A percentile compares a stretch with the other conserved stretches of the same genome.
phyloP scores from a whole-genome alignment of 2,888 invertebrate species.

The Lamproptera curius region DNA sequence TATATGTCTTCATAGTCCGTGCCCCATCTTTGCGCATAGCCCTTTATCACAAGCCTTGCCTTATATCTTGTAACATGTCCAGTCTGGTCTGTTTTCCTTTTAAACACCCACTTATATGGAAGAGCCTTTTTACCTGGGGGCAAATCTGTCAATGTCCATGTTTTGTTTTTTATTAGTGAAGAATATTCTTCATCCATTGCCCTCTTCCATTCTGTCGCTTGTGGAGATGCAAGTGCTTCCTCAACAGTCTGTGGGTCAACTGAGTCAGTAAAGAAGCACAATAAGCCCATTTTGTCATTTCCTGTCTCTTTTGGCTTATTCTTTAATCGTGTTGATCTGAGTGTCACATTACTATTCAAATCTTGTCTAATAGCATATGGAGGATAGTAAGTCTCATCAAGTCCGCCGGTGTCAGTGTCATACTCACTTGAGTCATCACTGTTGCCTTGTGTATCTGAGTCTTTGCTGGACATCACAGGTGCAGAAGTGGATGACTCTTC shows the following conservation, averaged over 20 bases:
- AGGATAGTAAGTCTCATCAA: background rate
- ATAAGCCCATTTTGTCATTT: background rate
- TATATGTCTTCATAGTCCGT: conserved; percentile 25
- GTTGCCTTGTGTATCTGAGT: conserved; percentile 2
- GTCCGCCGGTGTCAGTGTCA: conserved; percentile 1
- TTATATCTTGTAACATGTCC: conserved; percentile 23
- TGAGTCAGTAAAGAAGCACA: background rate
- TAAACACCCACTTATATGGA: conserved; percentile 27
- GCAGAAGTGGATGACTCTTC: background rate
- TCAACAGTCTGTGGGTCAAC: conserved; percentile 7
- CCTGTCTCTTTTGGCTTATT: background rate
- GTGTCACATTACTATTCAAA: background rate
- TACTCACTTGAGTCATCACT: conserved; percentile 4
- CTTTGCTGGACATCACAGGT: background rate
- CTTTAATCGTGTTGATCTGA: background rate
- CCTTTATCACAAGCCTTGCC: conserved; percentile 29
- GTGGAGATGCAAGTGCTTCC: conserved; percentile 3
- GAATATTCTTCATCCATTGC: conserved; percentile 24
- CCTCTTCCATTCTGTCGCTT: conserved; percentile 17
- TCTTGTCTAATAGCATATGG: background rate
- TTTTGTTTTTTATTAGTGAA: conserved; percentile 21
- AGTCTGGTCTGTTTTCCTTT: conserved; percentile 23
- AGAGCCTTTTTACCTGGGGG: conserved; percentile 21
- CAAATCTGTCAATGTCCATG: conserved; percentile 18
- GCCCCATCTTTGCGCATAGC: conserved; percentile 24